These are phyloP conservation scores for Campoplex nolae DNA, from an alignment of 2,888 invertebrate genomes.

Conservation along the genomic window DNA sequence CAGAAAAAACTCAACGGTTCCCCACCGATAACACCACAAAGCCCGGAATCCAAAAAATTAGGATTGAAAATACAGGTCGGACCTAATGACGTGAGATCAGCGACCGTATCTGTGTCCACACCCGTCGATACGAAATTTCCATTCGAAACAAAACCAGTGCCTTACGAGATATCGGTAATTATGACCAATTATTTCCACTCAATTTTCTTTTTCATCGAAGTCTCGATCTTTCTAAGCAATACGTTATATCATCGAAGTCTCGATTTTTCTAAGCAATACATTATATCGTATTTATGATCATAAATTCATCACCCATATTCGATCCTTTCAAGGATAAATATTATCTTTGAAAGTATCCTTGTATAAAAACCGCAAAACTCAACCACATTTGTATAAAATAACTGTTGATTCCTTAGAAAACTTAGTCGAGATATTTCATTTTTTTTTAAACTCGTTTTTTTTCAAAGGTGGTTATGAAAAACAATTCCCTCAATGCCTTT, in stretches of 20 bases:
- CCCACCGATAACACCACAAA: constrained; percentile 80
- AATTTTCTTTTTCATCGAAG: background rate
- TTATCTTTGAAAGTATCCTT: no score
- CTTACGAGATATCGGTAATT: constrained; percentile 75
- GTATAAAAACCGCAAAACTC: no score
- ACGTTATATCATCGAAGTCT: background rate
- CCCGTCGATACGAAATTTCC: constrained; percentile 81
- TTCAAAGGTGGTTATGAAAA: no score
- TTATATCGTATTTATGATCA: no score
- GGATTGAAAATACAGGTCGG: constrained; percentile 81
- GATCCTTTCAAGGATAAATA: no score
- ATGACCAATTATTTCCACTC: background rate
- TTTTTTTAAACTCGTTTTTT: no score
- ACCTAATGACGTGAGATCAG: constrained; percentile 82
- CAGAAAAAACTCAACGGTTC: constrained; percentile 77
- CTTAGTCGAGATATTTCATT: no score
- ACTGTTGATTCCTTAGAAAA: no score
- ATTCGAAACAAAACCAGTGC: constrained; percentile 76
- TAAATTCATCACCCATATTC: no score
- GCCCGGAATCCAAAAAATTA: constrained; percentile 79
- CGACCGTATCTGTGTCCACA: constrained; percentile 83
- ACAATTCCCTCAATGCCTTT: no score
- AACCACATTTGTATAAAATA: no score
- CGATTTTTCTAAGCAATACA: background rate
- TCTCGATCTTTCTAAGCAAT: background rate